Conservation (phyloP, 64 coral and sea anemone species). For the Montipora efflorescens region DNA sequence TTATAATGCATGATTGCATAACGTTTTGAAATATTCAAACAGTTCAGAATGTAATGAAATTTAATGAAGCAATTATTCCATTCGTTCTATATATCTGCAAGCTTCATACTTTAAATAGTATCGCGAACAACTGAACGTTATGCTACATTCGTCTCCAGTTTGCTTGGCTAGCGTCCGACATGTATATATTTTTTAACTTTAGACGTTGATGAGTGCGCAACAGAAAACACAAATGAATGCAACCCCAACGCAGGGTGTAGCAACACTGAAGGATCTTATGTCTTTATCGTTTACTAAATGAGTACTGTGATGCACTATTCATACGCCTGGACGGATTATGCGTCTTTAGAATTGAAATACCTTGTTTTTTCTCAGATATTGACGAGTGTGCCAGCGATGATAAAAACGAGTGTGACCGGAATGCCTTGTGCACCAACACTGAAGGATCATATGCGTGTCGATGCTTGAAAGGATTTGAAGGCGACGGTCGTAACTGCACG, state of each 20-base stretch:
- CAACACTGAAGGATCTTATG: slow-evolving; percentile 41
- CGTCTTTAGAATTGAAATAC: too few species aligned
- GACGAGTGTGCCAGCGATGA: slow-evolving; percentile 44
- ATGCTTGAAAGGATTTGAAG: slow-evolving; percentile 37
- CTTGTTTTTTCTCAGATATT: slow-evolving; percentile 11
- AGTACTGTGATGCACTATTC: too few species aligned
- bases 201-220: slow-evolving; percentile 47
- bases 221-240: slow-evolving; percentile 4
- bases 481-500: slow-evolving; percentile 3
- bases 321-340: too few species aligned
- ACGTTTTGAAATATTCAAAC: too few species aligned
- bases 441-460: slow-evolving; percentile 29
- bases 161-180: too few species aligned
- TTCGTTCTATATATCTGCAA: too few species aligned
- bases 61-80: too few species aligned
- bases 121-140: too few species aligned
- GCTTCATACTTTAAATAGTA: too few species aligned
- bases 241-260: slow-evolving; percentile 12
- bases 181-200: neutral
- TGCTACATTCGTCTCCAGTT: too few species aligned
- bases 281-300: neutral
- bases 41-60: too few species aligned
- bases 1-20: too few species aligned
- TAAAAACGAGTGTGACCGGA: slow-evolving; percentile 4
- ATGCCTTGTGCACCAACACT: slow-evolving; percentile 62